Conservation (phyloP, 2,888 invertebrate genomes). For the Pollenia angustigena region DNA sequence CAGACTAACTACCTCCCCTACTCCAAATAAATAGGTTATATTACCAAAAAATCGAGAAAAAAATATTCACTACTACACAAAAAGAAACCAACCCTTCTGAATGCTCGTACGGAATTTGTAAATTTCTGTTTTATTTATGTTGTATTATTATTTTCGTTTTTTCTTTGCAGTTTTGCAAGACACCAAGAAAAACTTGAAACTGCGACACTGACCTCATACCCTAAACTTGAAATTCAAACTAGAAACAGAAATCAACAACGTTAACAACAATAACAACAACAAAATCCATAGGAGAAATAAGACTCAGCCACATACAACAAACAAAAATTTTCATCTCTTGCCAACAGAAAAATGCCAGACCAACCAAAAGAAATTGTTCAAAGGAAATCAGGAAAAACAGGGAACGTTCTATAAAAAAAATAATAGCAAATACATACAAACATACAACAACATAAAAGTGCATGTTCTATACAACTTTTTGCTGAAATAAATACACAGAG, state of each 20-base stretch:
- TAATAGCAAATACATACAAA: constrained; percentile 2
- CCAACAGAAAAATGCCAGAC: constrained; percentile 35
- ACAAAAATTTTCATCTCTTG: constrained; percentile 53
- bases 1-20: constrained; percentile 51
- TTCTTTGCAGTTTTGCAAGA: constrained; percentile 23
- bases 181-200: constrained; percentile 66
- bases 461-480: constrained; percentile 21
- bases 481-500: constrained; percentile 6
- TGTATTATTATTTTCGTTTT: neutral
- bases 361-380: constrained; percentile 30
- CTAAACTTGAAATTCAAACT: constrained; percentile 72
- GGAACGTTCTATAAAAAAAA: constrained; percentile 16
- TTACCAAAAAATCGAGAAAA: constrained; percentile 49
- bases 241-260: constrained; percentile 46
- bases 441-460: constrained; percentile 38
- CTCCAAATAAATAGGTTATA: constrained; percentile 70
- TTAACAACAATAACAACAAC: constrained; percentile 17
- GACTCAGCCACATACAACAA: constrained; percentile 6
- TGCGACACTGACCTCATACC: constrained; percentile 74
- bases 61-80: constrained; percentile 30
- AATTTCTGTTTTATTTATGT: constrained; percentile 40
- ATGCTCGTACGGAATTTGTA: constrained; percentile 21
- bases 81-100: constrained; percentile 63
- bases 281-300: constrained; percentile 40
- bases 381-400: constrained; percentile 59